phyloP scores from a whole-genome alignment of 1,140 invertebrate genomes.

The Drosophila pectinifera region DNA sequence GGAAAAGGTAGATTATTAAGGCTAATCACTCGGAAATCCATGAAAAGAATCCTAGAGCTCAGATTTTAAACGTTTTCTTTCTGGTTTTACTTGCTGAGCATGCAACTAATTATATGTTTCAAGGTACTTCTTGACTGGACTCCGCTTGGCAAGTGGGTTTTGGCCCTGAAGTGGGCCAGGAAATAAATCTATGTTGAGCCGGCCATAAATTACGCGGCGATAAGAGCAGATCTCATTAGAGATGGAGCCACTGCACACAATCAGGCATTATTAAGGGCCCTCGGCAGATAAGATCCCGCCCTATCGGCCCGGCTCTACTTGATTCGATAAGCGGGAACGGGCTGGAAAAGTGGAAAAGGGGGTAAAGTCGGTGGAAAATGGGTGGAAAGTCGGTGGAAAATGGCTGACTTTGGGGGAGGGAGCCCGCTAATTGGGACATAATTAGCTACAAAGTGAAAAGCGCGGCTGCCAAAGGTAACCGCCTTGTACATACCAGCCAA shows the following conservation, averaged over 20 bases:
- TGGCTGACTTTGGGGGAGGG: too few species aligned
- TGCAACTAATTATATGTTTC: too few species aligned
- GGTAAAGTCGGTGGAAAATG: too few species aligned
- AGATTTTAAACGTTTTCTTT: too few species aligned
- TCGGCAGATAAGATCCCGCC: constrained; percentile 13
- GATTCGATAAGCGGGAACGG: too few species aligned
- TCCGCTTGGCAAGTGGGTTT: too few species aligned
- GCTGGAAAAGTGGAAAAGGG: too few species aligned
- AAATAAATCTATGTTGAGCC: constrained; percentile 18
- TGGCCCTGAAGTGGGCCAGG: neutral
- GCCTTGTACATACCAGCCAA: too few species aligned
- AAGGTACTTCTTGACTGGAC: too few species aligned
- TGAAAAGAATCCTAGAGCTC: too few species aligned
- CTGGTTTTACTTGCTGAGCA: too few species aligned
- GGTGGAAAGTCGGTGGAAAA: neutral
- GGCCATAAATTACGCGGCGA: constrained; percentile 11
- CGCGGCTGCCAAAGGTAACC: constrained; percentile 21
- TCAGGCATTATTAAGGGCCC: constrained; percentile 1
- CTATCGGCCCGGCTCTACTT: neutral
- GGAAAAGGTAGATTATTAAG: neutral
- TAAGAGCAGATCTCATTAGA: constrained; percentile 12
- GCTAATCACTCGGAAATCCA: too few species aligned
- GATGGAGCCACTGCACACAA: constrained; percentile 10
- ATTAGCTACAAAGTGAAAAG: constrained; percentile 57
- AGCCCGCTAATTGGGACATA: constrained; percentile 59